These are phyloP conservation scores for Drosophila yooni DNA, from an alignment of 2,888 invertebrate species.

Conservation along the genomic window DNA sequence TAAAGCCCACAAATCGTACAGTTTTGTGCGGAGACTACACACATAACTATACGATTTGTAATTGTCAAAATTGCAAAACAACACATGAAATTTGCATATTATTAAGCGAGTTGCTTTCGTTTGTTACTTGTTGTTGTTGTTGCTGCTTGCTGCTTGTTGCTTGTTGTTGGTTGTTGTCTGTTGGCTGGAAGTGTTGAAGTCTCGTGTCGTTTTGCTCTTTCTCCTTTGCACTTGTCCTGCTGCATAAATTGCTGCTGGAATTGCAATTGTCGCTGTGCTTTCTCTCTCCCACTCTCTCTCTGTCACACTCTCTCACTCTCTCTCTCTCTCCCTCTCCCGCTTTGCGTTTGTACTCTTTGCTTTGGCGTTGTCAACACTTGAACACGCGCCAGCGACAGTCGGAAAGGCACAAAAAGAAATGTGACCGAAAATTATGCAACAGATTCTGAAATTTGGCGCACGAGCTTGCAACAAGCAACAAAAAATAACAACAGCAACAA, in stretches of 20 bases:
- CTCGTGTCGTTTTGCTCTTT: conserved; percentile 24
- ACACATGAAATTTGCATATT: conserved; percentile 76
- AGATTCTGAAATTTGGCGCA: conserved; percentile 72
- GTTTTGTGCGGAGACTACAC: background rate
- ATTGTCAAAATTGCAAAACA: conserved; percentile 69
- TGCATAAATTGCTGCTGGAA: conserved; percentile 70
- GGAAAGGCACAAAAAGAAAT: conserved; percentile 41
- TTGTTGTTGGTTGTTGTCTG: conserved; percentile 6
- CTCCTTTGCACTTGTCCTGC: conserved; percentile 26
- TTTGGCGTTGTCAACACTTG: conserved; percentile 74
- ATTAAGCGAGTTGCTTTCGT: conserved; percentile 44
- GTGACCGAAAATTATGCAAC: conserved; percentile 75
- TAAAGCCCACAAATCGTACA: conserved; percentile 40
- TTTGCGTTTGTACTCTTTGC: conserved; percentile 23
- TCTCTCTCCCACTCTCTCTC: background rate
- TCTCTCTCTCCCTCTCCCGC: background rate
- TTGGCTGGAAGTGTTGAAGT: conserved; percentile 41
- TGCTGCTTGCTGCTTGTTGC: background rate
- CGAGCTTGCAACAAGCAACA: conserved; percentile 31
- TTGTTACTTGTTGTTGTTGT: conserved; percentile 9
- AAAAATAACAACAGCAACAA: conserved; percentile 20
- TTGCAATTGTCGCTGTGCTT: conserved; percentile 70
- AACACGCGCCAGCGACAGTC: conserved; percentile 72
- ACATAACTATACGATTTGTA: conserved; percentile 47
- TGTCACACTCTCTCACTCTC: background rate